Percentiles rank a stretch among this genome's conserved stretches.
Conservation (phyloP, 2,113 vertebrate species). For the Zingel zingel region DNA sequence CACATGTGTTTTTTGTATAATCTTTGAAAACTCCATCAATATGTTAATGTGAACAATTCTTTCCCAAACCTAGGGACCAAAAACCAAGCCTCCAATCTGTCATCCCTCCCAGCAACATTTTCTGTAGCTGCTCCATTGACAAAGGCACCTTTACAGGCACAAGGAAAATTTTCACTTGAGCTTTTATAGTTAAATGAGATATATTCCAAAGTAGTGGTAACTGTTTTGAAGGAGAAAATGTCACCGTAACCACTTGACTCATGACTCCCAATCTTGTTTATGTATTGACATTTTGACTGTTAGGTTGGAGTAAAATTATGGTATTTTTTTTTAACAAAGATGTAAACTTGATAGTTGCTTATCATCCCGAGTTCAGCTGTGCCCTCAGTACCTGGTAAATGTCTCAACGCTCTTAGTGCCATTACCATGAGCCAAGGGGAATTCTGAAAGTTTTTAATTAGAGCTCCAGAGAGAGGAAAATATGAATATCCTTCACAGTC, state of each 20-base stretch:
- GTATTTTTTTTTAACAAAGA: neutral
- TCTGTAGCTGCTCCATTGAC: slow-evolving; percentile 36
- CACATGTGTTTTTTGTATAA: slow-evolving; percentile 49
- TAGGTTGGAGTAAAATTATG: neutral
- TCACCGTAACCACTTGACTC: neutral
- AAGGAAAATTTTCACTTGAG: slow-evolving; percentile 9
- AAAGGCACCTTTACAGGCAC: slow-evolving; percentile 37
- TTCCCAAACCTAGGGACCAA: slow-evolving; percentile 41
- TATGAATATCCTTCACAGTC: slow-evolving; percentile 51
- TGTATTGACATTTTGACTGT: neutral
- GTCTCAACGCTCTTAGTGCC: slow-evolving; percentile 54
- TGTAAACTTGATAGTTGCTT: slow-evolving; percentile 33
- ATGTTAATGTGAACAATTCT: slow-evolving; percentile 65
- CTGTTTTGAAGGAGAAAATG: slow-evolving; percentile 8
- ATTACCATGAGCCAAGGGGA: slow-evolving; percentile 66
- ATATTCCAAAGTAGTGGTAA: neutral
- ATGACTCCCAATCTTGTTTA: neutral
- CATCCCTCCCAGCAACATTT: slow-evolving; percentile 40
- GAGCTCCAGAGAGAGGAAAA: slow-evolving; percentile 47
- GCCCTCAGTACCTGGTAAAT: slow-evolving; percentile 20
- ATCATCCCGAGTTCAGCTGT: slow-evolving; percentile 42
- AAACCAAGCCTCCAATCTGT: slow-evolving; percentile 48
- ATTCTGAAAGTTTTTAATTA: slow-evolving; percentile 72
- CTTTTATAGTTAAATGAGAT: slow-evolving; percentile 31
- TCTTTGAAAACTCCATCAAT: slow-evolving; percentile 60